A percentile compares a stretch with the other conserved stretches of the same genome.
Conservation (phyloP, 2,797 vertebrate genomes). For the Huso huso region DNA sequence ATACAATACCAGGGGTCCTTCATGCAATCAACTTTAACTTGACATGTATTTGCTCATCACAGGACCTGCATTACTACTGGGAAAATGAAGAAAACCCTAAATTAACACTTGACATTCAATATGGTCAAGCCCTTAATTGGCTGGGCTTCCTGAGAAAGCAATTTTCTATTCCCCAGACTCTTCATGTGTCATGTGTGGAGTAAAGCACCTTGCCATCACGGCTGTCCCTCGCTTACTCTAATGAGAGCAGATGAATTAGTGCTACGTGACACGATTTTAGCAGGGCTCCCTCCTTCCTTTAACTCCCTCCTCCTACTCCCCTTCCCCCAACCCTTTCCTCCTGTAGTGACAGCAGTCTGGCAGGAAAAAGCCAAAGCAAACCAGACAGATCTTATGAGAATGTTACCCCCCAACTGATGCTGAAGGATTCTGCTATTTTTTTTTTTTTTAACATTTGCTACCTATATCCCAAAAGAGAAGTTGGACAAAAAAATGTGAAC, state of each 20-base stretch:
- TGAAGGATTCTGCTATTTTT: no score
- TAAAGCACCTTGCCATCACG: conserved; percentile 74
- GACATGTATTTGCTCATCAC: conserved; percentile 98
- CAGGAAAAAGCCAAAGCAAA: conserved; percentile 60
- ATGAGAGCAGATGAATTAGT: conserved; percentile 99
- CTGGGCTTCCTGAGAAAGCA: conserved; percentile 99
- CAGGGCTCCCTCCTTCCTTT: conserved; percentile 45
- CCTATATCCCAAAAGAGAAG: no score
- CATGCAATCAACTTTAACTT: conserved; percentile 98
- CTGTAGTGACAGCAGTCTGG: conserved; percentile 82
- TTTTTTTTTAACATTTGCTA: no score
- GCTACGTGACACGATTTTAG: conserved; percentile 94
- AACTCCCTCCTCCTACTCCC: conserved; percentile 31
- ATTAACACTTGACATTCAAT: conserved; percentile 99
- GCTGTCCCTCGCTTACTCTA: conserved; percentile 90
- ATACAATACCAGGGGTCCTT: conserved; percentile 87
- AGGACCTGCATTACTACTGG: conserved; percentile 74
- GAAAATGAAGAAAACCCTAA: conserved; percentile 88
- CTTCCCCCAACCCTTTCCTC: conserved; percentile 45
- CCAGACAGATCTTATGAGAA: no score
- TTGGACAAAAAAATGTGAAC: no score
- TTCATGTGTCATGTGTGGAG: conserved; percentile 79
- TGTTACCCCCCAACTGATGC: no score
- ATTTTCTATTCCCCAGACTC: conserved; percentile 99
- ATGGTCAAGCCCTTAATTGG: conserved; percentile 99